Evolutionary conservation across 2,113 vertebrate species (phyloP), one percentile per base, ranked within the genome.

Genomic region (Rhinopomastus cyanomelas): DNA sequence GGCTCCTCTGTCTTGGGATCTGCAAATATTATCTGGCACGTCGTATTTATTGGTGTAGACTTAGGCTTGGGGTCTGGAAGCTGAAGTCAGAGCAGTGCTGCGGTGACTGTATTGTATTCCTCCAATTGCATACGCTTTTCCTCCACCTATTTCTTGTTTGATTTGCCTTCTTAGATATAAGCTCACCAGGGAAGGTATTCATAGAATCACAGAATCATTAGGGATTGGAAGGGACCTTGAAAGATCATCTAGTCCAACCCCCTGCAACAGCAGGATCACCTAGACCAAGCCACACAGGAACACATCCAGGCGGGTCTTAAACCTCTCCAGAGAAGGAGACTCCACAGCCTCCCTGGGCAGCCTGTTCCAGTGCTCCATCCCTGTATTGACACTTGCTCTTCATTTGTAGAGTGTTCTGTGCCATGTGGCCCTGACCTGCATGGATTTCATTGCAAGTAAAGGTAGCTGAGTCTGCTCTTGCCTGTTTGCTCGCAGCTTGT

Each of bases 311-410:
- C n/a, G n/a, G n/a, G n/a, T n/a, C n/a, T n/a, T n/a, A n/a, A n/a
- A n/a, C n/a, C n/a, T n/a, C n/a, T n/a, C n/a, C n/a, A n/a, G n/a
- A n/a, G n/a, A n/a, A n/a, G n/a, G n/a, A n/a, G n/a, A n/a, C n/a
- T n/a, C n/a, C n/a, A n/a, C n/a, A n/a, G n/a, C n/a, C n/a, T n/a
- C n/a, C n/a, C n/a, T n/a, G n/a, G n/a, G n/a, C n/a, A n/a, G n/a
- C n/a, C n/a, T n/a, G n/a, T n/a, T n/a, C n/a, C n/a, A n/a, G n/a
- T n/a, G n/a, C n/a, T n/a, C n/a, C n/a, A n/a, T n/a, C n/a, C n/a
- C n/a, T n/a, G n/a, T n/a, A n/a, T 46, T 91, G 83, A 88, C 51
- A 75, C 88, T 94, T 92, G 27, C 12, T 83, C 32, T 85, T 56
- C 78, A 86, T 88, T 87, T 87, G 46, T 37, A 57, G 44, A 64